A percentile compares a stretch with the other conserved stretches of the same genome.
Evolutionary conservation across 2,888 invertebrate species (phyloP).

Genomic region (Nomada lathburiana): DNA sequence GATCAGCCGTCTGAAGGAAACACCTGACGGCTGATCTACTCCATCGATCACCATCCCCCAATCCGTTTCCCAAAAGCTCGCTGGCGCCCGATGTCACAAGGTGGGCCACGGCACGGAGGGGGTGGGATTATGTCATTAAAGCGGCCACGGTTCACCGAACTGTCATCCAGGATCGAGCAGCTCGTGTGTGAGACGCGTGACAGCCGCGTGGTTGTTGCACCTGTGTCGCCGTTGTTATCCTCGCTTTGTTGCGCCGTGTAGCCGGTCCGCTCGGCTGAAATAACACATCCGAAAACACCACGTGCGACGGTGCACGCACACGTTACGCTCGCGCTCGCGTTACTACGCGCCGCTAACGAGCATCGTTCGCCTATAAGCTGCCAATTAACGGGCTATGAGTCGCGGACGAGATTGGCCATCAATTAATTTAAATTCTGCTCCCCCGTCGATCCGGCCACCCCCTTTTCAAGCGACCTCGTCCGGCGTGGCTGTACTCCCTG

Average conservation of each 20-base stretch:
- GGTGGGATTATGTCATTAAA: conserved; percentile 74
- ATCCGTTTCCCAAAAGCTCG: neutral
- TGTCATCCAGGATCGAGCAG: conserved; percentile 72
- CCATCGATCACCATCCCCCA: neutral
- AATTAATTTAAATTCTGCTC: conserved; percentile 80
- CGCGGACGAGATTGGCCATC: conserved; percentile 78
- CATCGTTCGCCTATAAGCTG: conserved; percentile 80
- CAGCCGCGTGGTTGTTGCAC: conserved; percentile 59
- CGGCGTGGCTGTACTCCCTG: conserved; percentile 8
- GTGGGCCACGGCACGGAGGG: conserved; percentile 1
- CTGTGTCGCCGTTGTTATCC: conserved; percentile 69
- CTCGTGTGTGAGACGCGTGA: conserved; percentile 61
- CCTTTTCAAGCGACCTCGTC: conserved; percentile 4
- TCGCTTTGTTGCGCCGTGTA: conserved; percentile 63
- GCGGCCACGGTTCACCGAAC: conserved; percentile 73
- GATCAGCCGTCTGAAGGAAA: neutral
- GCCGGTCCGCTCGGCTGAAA: conserved; percentile 62
- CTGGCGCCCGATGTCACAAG: neutral
- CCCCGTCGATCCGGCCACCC: neutral
- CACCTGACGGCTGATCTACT: conserved; percentile 3
- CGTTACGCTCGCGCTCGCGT: conserved; percentile 36
- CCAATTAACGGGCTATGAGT: conserved; percentile 82
- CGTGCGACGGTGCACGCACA: conserved; percentile 59
- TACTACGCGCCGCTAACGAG: conserved; percentile 79
- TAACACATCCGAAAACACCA: conserved; percentile 68